Conservation (phyloP, 2,888 invertebrate genomes). For the Acholoe squamosa region DNA sequence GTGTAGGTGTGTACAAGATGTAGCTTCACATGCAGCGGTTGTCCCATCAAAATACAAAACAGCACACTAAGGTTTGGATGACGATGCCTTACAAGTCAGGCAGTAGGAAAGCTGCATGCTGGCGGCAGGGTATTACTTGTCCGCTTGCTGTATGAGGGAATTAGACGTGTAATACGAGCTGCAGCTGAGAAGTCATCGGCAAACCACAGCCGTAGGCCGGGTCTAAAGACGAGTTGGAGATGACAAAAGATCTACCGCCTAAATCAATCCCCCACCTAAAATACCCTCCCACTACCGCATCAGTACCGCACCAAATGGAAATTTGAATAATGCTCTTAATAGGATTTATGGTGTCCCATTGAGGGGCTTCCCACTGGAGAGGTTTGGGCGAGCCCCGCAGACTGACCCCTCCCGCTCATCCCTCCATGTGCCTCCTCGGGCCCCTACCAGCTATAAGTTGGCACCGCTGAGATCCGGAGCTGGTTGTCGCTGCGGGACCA, state of each 20-base stretch:
- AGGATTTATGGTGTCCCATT: conserved; percentile 57
- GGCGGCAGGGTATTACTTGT: conserved; percentile 51
- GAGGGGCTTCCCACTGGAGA: neutral
- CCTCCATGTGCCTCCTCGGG: neutral
- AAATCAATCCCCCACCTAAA: conserved; percentile 19
- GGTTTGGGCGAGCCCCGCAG: neutral
- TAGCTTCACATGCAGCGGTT: neutral
- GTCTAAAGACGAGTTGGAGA: conserved; percentile 46
- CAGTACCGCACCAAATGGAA: conserved; percentile 42
- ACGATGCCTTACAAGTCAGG: neutral
- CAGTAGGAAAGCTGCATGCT: too few species aligned
- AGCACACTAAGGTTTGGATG: neutral
- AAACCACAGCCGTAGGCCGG: conserved; percentile 26
- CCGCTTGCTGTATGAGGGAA: conserved; percentile 23
- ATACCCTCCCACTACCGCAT: conserved; percentile 14
- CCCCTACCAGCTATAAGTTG: neutral
- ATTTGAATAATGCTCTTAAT: conserved; percentile 59
- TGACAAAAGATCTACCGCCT: conserved; percentile 54
- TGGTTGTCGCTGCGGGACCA: conserved; percentile 43
- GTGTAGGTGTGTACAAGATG: neutral
- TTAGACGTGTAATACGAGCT: conserved; percentile 41
- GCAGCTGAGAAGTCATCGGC: conserved; percentile 39
- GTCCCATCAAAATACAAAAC: too few species aligned
- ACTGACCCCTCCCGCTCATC: neutral
- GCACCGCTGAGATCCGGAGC: conserved; percentile 4